Evolutionary conservation across 2,888 invertebrate species (phyloP), one percentile per base, ranked within the genome.

Genomic region (Priocnemis perturbator): DNA sequence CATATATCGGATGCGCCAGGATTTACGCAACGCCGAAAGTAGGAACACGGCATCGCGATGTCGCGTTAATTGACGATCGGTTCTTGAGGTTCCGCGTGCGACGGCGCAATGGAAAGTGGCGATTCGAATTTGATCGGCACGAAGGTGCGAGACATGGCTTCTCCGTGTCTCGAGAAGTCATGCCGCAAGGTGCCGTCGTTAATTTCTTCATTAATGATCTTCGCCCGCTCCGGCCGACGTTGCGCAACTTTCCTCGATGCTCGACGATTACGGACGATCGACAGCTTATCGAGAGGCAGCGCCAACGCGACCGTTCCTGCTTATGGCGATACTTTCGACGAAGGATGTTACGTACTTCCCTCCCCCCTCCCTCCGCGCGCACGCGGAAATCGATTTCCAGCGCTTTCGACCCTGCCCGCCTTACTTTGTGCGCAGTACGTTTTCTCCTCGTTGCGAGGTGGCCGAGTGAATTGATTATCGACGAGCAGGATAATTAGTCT

Each of bases 11-110:
- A 1, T 14, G n/a, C 17, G 15, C 17, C 17, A 11, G 44, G 14
- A 15, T 53, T 73, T 78, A 67, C 65, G 64, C 71, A 78, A 76
- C 15, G n/a, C 64, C 48, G 63, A 69, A 74, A 76, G 45, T 30
- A 64, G 69, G 64, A 74, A 70, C 69, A 76, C 69, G 71, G 47
- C 26, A 23, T 26, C 53, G 63, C 59, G 62, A 53, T 47, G 64
- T 57, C 21, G 37, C 68, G 52, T 64, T 71, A 75, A 70, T 77
- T 61, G 67, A 72, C 17, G 48, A 21, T 37, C 37, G 14, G 11
- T 7, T 9, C 37, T 37, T 37, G 37, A 11, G 7, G 19, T 2
- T 2, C 20, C 19, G 26, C 17, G 55, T 30, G 9, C n/a, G 5
- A 37, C 1, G 30, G 52, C 9, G 63, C 58, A 65, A 77, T 60